phyloP scores from a whole-genome alignment of 2,113 vertebrate genomes.

The Galeopterus variegatus region DNA sequence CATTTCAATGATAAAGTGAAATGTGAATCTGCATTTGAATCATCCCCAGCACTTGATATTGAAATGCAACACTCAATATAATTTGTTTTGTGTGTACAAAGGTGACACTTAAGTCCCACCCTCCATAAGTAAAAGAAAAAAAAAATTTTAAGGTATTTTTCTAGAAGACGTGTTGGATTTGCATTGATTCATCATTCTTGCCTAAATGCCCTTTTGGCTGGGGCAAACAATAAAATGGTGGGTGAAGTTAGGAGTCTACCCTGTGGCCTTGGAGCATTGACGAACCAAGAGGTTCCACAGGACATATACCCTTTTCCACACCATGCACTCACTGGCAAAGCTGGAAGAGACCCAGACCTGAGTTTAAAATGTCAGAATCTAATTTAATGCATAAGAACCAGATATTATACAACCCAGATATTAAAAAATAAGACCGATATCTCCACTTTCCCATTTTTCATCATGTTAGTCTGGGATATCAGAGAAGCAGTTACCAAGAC shows the following conservation, averaged over 20 bases:
- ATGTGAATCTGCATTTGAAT: neutral
- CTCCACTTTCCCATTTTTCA: neutral
- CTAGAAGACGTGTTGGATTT: neutral
- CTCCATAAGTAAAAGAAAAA: neutral
- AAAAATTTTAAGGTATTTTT: constrained; percentile 15
- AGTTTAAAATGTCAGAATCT: neutral
- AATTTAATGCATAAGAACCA: neutral
- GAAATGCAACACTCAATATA: neutral
- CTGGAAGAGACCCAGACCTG: neutral
- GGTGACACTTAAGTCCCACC: neutral
- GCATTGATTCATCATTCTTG: neutral
- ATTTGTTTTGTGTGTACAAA: neutral
- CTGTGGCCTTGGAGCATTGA: neutral
- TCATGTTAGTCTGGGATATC: neutral
- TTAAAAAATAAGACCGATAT: neutral
- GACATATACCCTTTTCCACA: neutral
- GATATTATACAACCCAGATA: neutral
- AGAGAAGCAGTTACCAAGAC: neutral
- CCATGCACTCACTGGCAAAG: neutral
- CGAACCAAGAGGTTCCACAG: neutral
- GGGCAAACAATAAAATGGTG: neutral
- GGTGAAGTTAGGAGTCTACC: neutral
- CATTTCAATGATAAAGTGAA: neutral
- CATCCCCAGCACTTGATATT: neutral
- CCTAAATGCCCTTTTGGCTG: neutral